Conservation (phyloP, 2,888 invertebrate genomes). For the Sinopyrophorus schimmeli region DNA sequence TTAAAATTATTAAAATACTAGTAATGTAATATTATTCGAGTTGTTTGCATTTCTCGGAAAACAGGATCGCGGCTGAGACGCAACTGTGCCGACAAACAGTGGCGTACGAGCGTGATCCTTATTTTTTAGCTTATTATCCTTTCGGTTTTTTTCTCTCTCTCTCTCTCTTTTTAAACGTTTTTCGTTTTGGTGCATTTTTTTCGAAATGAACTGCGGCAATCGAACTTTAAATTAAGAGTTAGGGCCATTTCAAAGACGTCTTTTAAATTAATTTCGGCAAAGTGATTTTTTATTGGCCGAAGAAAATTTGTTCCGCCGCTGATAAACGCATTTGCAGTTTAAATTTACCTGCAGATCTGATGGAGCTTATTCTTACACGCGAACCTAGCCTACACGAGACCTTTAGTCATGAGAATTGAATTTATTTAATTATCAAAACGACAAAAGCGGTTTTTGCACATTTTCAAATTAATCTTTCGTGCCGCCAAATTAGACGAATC, state of each 20-base stretch:
- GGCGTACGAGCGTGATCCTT: constrained; percentile 19
- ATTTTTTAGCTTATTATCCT: not conserved
- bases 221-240: no score
- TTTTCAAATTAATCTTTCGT: no score
- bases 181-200: no score
- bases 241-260: no score
- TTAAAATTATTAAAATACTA: constrained; percentile 53
- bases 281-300: not conserved
- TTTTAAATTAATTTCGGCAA: no score
- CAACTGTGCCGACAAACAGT: constrained; percentile 32
- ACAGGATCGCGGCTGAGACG: constrained; percentile 35
- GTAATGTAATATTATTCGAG: constrained; percentile 44
- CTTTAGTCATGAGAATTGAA: no score
- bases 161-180: not conserved
- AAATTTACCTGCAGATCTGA: constrained; percentile 31
- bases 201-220: no score
- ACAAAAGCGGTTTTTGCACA: no score
- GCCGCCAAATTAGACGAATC: no score
- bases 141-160: not conserved
- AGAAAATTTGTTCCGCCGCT: constrained; percentile 25
- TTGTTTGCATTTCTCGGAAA: constrained; percentile 49
- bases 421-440: no score
- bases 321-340: constrained; percentile 28
- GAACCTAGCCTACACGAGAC: constrained; percentile 4
- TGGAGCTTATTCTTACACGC: no score